Conservation (phyloP, 2,797 vertebrate genomes). For the Sandelia bainsii region DNA sequence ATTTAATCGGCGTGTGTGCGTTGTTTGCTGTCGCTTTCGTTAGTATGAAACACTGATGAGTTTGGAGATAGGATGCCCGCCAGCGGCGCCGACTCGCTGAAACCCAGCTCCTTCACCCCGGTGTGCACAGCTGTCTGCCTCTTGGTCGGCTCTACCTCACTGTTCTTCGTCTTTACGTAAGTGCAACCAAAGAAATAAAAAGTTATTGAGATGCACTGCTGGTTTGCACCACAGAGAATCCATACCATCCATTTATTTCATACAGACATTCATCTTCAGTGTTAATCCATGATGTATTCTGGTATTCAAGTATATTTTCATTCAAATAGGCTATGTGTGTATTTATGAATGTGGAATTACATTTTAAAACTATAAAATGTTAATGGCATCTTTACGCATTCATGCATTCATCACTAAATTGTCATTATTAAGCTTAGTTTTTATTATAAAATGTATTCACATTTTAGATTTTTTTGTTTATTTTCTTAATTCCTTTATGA, state of each 20-base stretch:
- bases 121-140: conserved; percentile 93
- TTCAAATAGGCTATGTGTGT: neutral
- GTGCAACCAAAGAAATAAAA: conserved; percentile 64
- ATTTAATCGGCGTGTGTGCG: neutral
- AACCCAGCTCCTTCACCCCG: conserved; percentile 93
- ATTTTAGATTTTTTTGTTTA: neutral
- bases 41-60: conserved; percentile 77
- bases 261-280: neutral
- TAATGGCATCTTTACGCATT: too few relatives aligned
- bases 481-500: neutral
- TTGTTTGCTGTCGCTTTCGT: conserved; percentile 16
- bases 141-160: conserved; percentile 92
- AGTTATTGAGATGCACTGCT: conserved; percentile 27
- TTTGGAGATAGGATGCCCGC: conserved; percentile 92
- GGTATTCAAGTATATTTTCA: neutral
- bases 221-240: neutral
- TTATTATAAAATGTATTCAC: neutral
- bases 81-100: conserved; percentile 89
- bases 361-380: neutral
- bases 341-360: neutral
- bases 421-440: neutral
- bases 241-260: neutral
- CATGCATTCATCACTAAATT: neutral
- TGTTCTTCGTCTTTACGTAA: conserved; percentile 99
- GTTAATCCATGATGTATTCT: neutral